These are phyloP conservation scores for Synchiropus splendidus DNA, from an alignment of 2,113 vertebrate genomes.

Conservation along the genomic window DNA sequence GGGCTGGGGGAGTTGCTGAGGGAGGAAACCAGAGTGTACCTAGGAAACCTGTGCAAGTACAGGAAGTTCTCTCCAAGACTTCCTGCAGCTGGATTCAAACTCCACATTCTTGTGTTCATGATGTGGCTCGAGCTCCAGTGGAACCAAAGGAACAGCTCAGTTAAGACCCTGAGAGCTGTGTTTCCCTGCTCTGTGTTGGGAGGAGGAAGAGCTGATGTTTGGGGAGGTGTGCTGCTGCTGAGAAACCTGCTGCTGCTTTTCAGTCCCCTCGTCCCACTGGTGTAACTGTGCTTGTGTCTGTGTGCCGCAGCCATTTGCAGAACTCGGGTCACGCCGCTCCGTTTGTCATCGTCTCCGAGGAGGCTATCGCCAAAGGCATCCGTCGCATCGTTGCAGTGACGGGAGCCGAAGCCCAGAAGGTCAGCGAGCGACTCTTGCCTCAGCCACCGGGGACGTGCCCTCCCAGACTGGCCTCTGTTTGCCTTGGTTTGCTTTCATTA, in stretches of 20 bases:
- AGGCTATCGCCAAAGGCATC: constrained; percentile 97
- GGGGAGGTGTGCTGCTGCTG: neutral
- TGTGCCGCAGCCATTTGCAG: constrained; percentile 77
- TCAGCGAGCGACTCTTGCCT: too few species aligned
- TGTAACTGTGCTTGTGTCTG: neutral
- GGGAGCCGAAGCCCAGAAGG: constrained; percentile 88
- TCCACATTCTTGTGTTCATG: too few species aligned
- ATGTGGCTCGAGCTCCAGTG: too few species aligned
- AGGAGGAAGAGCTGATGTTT: neutral
- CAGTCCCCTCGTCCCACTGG: constrained; percentile 4
- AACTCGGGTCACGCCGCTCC: constrained; percentile 81
- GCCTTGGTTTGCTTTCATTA: neutral
- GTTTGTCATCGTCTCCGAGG: constrained; percentile 92
- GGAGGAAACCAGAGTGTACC: too few species aligned
- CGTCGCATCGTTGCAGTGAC: constrained; percentile 93
- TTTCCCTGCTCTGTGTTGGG: too few species aligned
- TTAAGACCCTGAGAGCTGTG: too few species aligned
- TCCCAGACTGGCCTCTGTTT: too few species aligned
- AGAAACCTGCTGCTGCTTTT: constrained; percentile 1
- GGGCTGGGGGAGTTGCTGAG: too few species aligned
- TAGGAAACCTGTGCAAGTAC: too few species aligned
- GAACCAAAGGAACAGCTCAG: too few species aligned
- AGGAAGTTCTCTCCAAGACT: too few species aligned
- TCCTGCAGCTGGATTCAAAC: too few species aligned
- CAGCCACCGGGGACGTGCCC: constrained; percentile 24